A percentile compares a stretch with the other conserved stretches of the same genome.
Evolutionary conservation across 2,888 invertebrate species (phyloP).

Genomic region (Heliothis peltigera): DNA sequence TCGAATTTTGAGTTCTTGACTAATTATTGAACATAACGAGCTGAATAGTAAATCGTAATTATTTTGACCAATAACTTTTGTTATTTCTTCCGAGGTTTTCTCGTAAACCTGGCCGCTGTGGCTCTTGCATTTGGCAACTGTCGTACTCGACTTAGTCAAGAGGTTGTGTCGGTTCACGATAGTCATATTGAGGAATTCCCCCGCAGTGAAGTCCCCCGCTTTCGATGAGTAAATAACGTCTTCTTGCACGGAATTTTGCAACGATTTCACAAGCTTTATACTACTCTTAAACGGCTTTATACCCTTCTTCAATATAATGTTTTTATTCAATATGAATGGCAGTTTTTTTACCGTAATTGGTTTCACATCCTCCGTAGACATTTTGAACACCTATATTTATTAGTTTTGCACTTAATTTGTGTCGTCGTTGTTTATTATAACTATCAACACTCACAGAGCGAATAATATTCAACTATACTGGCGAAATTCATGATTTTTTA

Average conservation of each 20-base stretch:
- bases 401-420: slow-evolving; percentile 3
- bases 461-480: background rate
- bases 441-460: background rate
- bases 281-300: slow-evolving; percentile 26
- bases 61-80: slow-evolving; percentile 77
- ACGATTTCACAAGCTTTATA: slow-evolving; percentile 41
- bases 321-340: slow-evolving; percentile 48
- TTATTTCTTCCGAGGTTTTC: slow-evolving; percentile 74
- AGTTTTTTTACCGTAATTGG: slow-evolving; percentile 48
- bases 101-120: slow-evolving; percentile 54
- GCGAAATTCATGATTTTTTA: slow-evolving; percentile 27
- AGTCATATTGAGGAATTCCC: slow-evolving; percentile 68
- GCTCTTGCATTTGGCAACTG: slow-evolving; percentile 70
- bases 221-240: slow-evolving; percentile 51
- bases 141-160: slow-evolving; percentile 67
- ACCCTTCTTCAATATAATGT: slow-evolving; percentile 40
- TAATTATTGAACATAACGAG: slow-evolving; percentile 77
- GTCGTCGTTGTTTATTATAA: slow-evolving; percentile 29
- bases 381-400: slow-evolving; percentile 27
- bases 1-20: slow-evolving; percentile 74
- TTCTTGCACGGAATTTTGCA: slow-evolving; percentile 33
- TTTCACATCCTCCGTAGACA: slow-evolving; percentile 48
- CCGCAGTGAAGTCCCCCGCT: slow-evolving; percentile 70
- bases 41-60: slow-evolving; percentile 77
- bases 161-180: slow-evolving; percentile 70